Base-by-base conservation (phyloP, 2,888 invertebrate genomes). In the Lasioglossum figueresi region DNA sequence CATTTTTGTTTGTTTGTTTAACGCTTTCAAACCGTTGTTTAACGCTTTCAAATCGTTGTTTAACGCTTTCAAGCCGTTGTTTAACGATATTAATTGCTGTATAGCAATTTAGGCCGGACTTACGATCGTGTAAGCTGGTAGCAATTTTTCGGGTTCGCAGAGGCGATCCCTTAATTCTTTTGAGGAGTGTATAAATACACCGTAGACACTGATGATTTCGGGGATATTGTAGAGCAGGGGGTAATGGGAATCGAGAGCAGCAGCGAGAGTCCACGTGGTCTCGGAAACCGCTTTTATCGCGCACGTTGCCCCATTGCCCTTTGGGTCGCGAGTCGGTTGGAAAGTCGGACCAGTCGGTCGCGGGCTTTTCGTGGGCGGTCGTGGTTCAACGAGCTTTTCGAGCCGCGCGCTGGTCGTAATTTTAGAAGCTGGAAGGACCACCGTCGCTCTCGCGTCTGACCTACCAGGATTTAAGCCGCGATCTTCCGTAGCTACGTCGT, bases 321-420 rank as follows among this genome's bases (percentile, higher is more conserved):
- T n/a, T 12, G n/a, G n/a, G 63, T 31, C 63, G 52, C 56, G 63
- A 63, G 31, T 48, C 48, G 16, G 16, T 76, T 68, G 16, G 72
- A 72, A 79, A 79, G 73, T 73, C 31, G 34, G 52, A 56, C 23
- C 34, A 63, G 40, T 56, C 43, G 56, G n/a, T 52, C 31, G 31
- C 31, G 56, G 31, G 45, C 48, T 78, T 79, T 77, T 59, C 56
- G 52, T 70, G 73, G 72, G 70, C 79, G 70, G 79, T 70, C 81
- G 81, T 76, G 73, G 80, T 84, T 87, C 79, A 84, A 85, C 76
- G 81, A 88, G 72, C 82, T 73, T 87, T 85, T 76, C 85, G 80
- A 78, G 72, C 66, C 56, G 27, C 79, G 77, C 45, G 71, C 63
- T 31, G 63, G 73, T 78, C 72, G 76, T 89, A 87, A 89, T 86